A percentile compares a stretch with the other conserved stretches of the same genome.
Conservation (phyloP, 2,888 invertebrate species). For the Amblyjoppa proteus region DNA sequence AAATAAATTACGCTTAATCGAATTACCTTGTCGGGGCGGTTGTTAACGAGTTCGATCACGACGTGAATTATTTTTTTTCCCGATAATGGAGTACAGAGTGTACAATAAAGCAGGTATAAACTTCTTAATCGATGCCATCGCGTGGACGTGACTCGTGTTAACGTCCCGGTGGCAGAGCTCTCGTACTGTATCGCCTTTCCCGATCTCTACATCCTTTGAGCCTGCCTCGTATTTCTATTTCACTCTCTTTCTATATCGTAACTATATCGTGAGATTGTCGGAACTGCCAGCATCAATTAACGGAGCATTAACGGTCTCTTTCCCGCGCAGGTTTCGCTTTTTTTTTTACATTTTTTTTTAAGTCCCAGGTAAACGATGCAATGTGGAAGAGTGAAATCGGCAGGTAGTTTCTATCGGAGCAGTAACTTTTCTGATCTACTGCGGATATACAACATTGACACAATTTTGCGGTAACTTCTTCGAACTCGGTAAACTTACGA, state of each 20-base stretch:
- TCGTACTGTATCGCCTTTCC: conserved; percentile 44
- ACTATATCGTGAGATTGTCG: conserved; percentile 45
- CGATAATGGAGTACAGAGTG: not conserved
- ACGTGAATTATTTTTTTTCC: conserved; percentile 21
- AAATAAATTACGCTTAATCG: conserved; percentile 6
- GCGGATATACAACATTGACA: too few relatives aligned
- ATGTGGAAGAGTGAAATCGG: not conserved
- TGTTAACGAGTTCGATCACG: conserved; percentile 21
- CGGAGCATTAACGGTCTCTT: conserved; percentile 48
- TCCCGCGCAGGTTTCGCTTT: conserved; percentile 15
- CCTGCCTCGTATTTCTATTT: conserved; percentile 35
- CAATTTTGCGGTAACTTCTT: too few relatives aligned
- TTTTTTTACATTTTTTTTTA: not conserved
- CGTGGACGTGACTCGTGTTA: conserved; percentile 49
- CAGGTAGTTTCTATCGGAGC: not conserved
- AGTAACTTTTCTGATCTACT: not conserved
- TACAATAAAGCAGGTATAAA: conserved; percentile 20
- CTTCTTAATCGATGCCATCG: conserved; percentile 51
- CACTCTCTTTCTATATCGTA: conserved; percentile 26
- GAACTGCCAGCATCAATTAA: conserved; percentile 51
- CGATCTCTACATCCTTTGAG: conserved; percentile 41
- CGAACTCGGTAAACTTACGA: too few relatives aligned
- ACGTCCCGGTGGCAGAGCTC: conserved; percentile 28
- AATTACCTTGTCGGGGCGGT: conserved; percentile 5
- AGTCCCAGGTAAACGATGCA: not conserved